These are phyloP conservation scores for Crambe crambe DNA, from an alignment of 37 sponge, comb jelly and placozoan species.

Conservation along the genomic window DNA sequence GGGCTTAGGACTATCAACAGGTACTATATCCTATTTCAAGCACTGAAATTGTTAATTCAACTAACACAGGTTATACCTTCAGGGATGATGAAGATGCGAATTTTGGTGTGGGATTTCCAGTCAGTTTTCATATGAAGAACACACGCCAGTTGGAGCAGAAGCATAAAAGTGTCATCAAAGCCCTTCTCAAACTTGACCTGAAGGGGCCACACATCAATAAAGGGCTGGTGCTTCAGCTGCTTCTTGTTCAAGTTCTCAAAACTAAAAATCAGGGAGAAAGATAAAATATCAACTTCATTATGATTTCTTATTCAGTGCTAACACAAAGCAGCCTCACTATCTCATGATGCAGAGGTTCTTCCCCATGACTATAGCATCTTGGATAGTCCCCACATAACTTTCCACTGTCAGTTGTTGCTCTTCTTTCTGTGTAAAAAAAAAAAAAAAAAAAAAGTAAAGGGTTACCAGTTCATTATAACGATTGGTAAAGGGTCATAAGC, in stretches of 20 bases:
- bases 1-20: too few species aligned
- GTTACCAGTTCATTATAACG: constrained; percentile 3
- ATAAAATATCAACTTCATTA: too few species aligned
- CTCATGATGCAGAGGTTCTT: constrained; percentile 96
- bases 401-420: constrained; percentile 56
- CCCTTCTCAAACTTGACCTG: constrained; percentile 55
- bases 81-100: constrained; percentile 73
- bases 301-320: too few species aligned
- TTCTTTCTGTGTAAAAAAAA: constrained; percentile 31
- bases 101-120: constrained; percentile 68
- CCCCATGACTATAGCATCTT: constrained; percentile 85
- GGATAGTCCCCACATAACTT: constrained; percentile 68
- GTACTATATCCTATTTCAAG: too few species aligned
- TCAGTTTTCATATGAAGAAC: constrained; percentile 93
- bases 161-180: constrained; percentile 82
- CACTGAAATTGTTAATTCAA: too few species aligned
- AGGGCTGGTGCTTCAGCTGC: constrained; percentile 37
- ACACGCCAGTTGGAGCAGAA: constrained; percentile 91
- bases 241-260: constrained; percentile 68
- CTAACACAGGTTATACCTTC: constrained; percentile 51
- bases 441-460: background rate
- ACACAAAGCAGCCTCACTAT: constrained; percentile 41
- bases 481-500: background rate
- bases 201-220: constrained; percentile 85
- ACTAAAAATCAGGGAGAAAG: too few species aligned